Evolutionary conservation across 2,797 vertebrate genomes (phyloP).

Genomic region (Pogonophryne albipinna): DNA sequence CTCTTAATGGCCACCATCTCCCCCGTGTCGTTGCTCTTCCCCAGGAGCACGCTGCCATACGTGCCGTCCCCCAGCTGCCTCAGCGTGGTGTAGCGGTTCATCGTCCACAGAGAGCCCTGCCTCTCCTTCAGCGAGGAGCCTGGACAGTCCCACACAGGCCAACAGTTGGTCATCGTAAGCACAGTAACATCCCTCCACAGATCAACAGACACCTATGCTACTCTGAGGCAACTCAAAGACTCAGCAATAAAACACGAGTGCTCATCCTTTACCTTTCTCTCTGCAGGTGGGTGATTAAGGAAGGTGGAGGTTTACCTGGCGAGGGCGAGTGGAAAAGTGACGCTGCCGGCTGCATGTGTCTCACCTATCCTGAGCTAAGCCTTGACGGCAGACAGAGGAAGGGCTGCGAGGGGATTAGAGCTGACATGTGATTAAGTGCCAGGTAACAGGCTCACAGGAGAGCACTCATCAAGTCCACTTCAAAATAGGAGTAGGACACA

Average conservation of each 20-base stretch:
- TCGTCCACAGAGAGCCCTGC: slow-evolving; percentile 63
- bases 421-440: slow-evolving; percentile 46
- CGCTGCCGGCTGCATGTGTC: slow-evolving; percentile 21
- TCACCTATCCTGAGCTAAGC: slow-evolving; percentile 40
- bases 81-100: slow-evolving; percentile 94
- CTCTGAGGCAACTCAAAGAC: slow-evolving; percentile 8
- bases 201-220: not conserved
- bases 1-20: slow-evolving; percentile 96
- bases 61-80: slow-evolving; percentile 94
- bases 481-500: slow-evolving; percentile 4
- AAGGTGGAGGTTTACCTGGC: slow-evolving; percentile 15
- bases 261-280: slow-evolving; percentile 19
- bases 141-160: slow-evolving; percentile 37
- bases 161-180: slow-evolving; percentile 30
- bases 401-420: slow-evolving; percentile 57
- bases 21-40: slow-evolving; percentile 91
- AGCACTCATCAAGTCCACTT: not conserved
- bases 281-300: slow-evolving; percentile 1
- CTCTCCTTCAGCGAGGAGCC: slow-evolving; percentile 31
- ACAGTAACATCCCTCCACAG: slow-evolving; percentile 22
- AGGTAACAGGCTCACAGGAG: slow-evolving; percentile 28
- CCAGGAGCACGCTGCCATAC: slow-evolving; percentile 94
- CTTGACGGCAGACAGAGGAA: slow-evolving; percentile 22
- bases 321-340: slow-evolving; percentile 23
- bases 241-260: slow-evolving; percentile 17